phyloP scores from a whole-genome alignment of 1,140 invertebrate species.

The Agrypnia vestita region DNA sequence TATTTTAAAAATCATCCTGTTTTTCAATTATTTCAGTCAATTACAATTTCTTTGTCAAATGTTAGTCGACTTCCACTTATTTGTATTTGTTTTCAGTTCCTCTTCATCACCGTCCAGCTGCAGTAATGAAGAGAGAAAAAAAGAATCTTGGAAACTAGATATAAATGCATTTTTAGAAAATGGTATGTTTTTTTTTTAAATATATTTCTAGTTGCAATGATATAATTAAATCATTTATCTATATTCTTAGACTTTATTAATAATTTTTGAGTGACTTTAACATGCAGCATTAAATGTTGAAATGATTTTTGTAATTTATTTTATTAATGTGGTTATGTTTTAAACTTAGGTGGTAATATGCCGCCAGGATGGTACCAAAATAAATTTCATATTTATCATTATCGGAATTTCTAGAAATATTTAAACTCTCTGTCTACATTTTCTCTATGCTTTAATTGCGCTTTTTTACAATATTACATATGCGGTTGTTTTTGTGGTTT shows the following conservation, averaged over 20 bases:
- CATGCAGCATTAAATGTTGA: neutral
- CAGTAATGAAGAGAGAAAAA: slow-evolving; percentile 9
- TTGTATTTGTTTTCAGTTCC: slow-evolving; percentile 2
- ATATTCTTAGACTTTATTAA: neutral
- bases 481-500: neutral
- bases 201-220: neutral
- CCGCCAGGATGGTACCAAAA: no score
- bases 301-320: neutral
- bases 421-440: no score
- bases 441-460: no score
- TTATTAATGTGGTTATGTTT: neutral
- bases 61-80: neutral
- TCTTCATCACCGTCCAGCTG: neutral
- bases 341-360: no score
- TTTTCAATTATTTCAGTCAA: neutral
- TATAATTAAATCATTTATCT: neutral
- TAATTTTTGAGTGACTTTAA: neutral
- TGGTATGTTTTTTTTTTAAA: slow-evolving; percentile 5
- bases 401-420: neutral
- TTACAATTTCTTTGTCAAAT: neutral
- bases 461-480: neutral
- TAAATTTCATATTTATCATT: neutral
- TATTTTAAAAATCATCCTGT: neutral
- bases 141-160: slow-evolving; percentile 32
- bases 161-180: slow-evolving; percentile 36